Conservation (phyloP, 2,888 invertebrate genomes). For the Acrobasis repandana region DNA sequence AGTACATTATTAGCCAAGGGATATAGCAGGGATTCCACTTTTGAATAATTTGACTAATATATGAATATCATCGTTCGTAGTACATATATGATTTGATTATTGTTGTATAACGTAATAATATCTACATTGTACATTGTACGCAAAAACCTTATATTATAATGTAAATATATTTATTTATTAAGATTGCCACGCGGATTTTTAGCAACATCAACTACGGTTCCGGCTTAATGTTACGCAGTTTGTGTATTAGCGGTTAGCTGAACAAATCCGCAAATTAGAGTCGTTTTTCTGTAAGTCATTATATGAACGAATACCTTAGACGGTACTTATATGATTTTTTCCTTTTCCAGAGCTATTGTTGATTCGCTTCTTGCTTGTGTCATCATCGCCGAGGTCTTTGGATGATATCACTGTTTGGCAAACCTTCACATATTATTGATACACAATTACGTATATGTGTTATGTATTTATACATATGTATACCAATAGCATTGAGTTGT, state of each 20-base stretch:
- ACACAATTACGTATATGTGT: constrained; percentile 39
- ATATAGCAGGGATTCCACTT: too few species aligned
- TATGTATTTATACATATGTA: not conserved
- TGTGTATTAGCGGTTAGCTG: constrained; percentile 21
- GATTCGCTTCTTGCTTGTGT: constrained; percentile 67
- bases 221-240: not conserved
- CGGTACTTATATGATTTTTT: constrained; percentile 31
- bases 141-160: not conserved
- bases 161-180: not conserved
- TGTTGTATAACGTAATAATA: not conserved
- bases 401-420: constrained; percentile 67
- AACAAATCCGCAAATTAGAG: constrained; percentile 23
- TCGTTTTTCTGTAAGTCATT: constrained; percentile 33
- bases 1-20: too few species aligned
- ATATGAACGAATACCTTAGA: constrained; percentile 10
- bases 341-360: constrained; percentile 41
- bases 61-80: too few species aligned
- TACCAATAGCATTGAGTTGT: constrained; percentile 25
- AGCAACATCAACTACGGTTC: constrained; percentile 2
- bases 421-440: constrained; percentile 54
- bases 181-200: not conserved
- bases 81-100: too few species aligned
- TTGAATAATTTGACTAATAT: too few species aligned
- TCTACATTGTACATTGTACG: not conserved
- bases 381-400: constrained; percentile 59